A percentile compares a stretch with the other conserved stretches of the same genome.
phyloP scores from a whole-genome alignment of 2,888 invertebrate genomes.

The Lordiphosa fenestrarum region DNA sequence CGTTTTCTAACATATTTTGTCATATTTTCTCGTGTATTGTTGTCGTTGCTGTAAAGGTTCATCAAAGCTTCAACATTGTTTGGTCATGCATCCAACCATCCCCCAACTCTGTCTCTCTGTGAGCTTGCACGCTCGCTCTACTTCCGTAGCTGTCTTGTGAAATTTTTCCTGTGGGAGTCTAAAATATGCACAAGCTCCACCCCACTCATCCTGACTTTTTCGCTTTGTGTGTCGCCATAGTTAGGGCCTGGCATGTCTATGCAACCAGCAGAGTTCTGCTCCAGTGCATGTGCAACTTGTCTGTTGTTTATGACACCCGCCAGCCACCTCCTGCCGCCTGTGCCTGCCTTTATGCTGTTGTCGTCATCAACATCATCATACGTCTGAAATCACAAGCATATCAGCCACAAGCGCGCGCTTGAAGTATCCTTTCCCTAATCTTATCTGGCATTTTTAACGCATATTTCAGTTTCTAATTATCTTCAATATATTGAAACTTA shows the following conservation, averaged over 20 bases:
- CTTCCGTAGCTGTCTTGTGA: slow-evolving; percentile 65
- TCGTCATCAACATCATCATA: slow-evolving; percentile 66
- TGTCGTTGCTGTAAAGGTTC: slow-evolving; percentile 57
- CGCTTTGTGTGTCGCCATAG: slow-evolving; percentile 32
- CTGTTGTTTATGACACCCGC: slow-evolving; percentile 66
- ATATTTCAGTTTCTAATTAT: slow-evolving; percentile 11
- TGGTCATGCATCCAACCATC: slow-evolving; percentile 46
- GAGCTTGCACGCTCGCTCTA: slow-evolving; percentile 37
- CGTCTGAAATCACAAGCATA: slow-evolving; percentile 69
- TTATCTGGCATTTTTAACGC: slow-evolving; percentile 6
- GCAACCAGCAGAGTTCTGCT: slow-evolving; percentile 60
- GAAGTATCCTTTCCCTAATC: slow-evolving; percentile 6
- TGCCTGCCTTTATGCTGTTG: slow-evolving; percentile 17
- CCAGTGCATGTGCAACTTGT: slow-evolving; percentile 69
- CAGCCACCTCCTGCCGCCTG: slow-evolving; percentile 13
- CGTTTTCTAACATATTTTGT: slow-evolving; percentile 50
- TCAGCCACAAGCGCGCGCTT: slow-evolving; percentile 37
- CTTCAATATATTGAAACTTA: slow-evolving; percentile 1
- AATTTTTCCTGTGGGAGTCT: slow-evolving; percentile 70
- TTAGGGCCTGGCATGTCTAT: slow-evolving; percentile 36
- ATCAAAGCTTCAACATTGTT: slow-evolving; percentile 73
- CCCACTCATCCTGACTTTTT: slow-evolving; percentile 46
- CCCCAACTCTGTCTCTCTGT: neutral
- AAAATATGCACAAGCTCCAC: slow-evolving; percentile 64
- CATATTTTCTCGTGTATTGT: slow-evolving; percentile 47